Conservation (phyloP, 1,140 invertebrate species). For the Temnothorax nylanderi region DNA sequence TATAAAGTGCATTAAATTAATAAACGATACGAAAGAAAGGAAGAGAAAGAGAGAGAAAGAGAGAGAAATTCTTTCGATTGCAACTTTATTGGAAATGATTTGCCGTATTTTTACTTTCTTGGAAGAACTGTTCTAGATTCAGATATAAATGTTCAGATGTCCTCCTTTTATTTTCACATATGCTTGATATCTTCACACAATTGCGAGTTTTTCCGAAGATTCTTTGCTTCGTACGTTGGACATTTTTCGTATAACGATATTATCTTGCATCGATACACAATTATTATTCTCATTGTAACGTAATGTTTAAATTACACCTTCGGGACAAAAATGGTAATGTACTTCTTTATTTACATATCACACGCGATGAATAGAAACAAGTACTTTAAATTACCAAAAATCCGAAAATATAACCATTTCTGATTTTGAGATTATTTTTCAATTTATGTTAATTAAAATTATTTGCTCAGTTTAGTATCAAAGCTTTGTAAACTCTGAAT, state of each 20-base stretch:
- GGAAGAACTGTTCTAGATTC: constrained; percentile 1
- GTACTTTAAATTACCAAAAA: neutral
- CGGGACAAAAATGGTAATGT: neutral
- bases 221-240: no score
- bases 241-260: neutral
- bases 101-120: neutral
- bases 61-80: neutral
- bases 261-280: neutral
- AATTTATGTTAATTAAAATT: neutral
- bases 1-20: neutral
- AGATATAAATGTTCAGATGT: neutral
- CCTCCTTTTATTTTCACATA: neutral
- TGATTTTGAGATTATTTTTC: neutral
- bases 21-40: neutral
- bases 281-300: neutral
- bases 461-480: neutral
- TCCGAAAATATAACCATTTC: neutral
- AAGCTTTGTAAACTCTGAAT: neutral
- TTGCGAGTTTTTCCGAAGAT: neutral
- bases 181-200: neutral
- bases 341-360: neutral
- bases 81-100: neutral
- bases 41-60: neutral
- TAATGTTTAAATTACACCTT: neutral
- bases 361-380: neutral